Percentiles rank a stretch among this genome's conserved stretches.
Conservation (phyloP, 2,888 invertebrate species). For the Tubulanus polymorphus region DNA sequence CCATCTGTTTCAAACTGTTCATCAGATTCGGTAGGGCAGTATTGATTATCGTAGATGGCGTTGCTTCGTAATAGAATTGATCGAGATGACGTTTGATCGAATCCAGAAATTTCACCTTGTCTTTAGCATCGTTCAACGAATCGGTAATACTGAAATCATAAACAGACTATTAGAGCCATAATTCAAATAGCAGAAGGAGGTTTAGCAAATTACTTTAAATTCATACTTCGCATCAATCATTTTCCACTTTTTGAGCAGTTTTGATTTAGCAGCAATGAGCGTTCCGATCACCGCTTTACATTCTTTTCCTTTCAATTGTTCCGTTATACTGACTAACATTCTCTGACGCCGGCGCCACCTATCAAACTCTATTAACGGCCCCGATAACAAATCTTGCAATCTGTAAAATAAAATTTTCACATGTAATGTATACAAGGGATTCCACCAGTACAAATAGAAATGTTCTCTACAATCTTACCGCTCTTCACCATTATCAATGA, state of each 20-base stretch:
- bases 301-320: slow-evolving; percentile 52
- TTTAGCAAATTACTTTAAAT: neutral
- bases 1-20: slow-evolving; percentile 50
- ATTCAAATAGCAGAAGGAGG: neutral
- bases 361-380: slow-evolving; percentile 50
- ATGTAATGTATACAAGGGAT: too few relatives aligned
- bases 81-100: slow-evolving; percentile 47
- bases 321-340: slow-evolving; percentile 48
- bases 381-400: too few relatives aligned
- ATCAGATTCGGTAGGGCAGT: slow-evolving; percentile 46
- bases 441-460: too few relatives aligned
- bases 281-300: slow-evolving; percentile 52
- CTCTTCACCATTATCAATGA: slow-evolving; percentile 48
- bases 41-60: slow-evolving; percentile 45
- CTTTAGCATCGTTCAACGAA: slow-evolving; percentile 52
- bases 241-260: slow-evolving; percentile 52
- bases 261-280: slow-evolving; percentile 51
- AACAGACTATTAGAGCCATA: neutral
- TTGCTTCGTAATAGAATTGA: slow-evolving; percentile 44
- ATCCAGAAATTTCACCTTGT: slow-evolving; percentile 53
- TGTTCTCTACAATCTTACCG: too few relatives aligned
- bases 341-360: slow-evolving; percentile 49
- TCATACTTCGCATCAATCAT: slow-evolving; percentile 47
- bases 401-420: too few relatives aligned
- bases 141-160: slow-evolving; percentile 47